Evolutionary conservation across 2,888 invertebrate species (phyloP), one percentile per base, ranked within the genome.

Genomic region (Sarcophaga variegata): DNA sequence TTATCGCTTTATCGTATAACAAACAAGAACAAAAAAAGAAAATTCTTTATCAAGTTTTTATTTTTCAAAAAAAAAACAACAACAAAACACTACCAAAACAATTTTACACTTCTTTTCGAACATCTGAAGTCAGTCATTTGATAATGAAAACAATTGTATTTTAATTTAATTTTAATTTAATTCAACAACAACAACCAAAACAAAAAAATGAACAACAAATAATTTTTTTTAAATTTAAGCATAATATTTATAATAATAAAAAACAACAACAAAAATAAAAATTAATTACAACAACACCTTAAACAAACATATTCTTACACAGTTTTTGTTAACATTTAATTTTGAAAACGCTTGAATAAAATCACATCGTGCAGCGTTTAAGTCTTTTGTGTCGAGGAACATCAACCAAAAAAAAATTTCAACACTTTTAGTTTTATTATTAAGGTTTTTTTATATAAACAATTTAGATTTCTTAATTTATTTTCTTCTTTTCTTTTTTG

Each of bases 171-270:
- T 87, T 87, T 87, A 87, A 87, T 82, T 54, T 54, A 63, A 77
- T 69, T n/a, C 72, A 83, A 83, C 14, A 83, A 78, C 59, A 49
- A 69, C 69, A 69, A 12, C 37, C 25, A 75, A 17, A 60, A 60
- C 72, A 62, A 90, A 91, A 90, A 91, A 91, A 92, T 92, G 92
- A 92, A 92, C 86, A 85, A 88, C 88, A 89, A 89, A 89, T 88
- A 89, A 89, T 87, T 85, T 88, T 79, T 79, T 83, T 84, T 89
- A 89, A 90, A 88, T 88, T 83, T 88, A 89, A 86, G 87, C 85
- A 88, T 83, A 87, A 85, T 81, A 81, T 62, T 84, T 71, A 78
- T 82, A 70, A 69, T 45, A 72, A 63, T 49, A 4, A 67, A 82
- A 76, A 72, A 64, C 25, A 83, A 47, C 67, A 12, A 49, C 54